Evolutionary conservation across 2,888 invertebrate genomes (phyloP).

Genomic region (Enoplolaimus lenunculus): DNA sequence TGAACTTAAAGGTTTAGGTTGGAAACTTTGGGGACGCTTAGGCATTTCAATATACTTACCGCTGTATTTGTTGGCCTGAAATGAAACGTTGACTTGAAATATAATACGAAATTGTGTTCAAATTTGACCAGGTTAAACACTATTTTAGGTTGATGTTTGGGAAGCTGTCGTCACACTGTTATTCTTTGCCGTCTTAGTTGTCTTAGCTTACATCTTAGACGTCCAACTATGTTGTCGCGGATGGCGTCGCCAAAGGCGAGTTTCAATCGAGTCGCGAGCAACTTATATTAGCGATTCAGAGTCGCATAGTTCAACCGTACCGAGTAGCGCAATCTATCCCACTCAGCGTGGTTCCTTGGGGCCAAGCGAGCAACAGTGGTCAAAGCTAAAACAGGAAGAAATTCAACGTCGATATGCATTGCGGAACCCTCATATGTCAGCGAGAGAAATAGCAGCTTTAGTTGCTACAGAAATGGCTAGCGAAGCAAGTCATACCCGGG

Average conservation of each 20-base stretch:
- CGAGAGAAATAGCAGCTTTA: constrained; percentile 30
- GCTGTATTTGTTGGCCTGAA: no score
- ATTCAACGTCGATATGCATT: constrained; percentile 28
- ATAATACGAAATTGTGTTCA: no score
- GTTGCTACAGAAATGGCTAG: constrained; percentile 41
- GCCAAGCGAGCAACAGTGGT: background rate
- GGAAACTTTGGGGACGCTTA: no score
- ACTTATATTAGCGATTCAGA: background rate
- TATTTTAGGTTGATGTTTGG: constrained; percentile 45
- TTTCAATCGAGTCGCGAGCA: background rate
- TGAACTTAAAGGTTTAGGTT: no score
- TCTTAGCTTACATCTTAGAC: constrained; percentile 2
- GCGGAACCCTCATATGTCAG: constrained; percentile 28
- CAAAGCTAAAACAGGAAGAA: constrained; percentile 23
- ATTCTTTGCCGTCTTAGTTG: constrained; percentile 45
- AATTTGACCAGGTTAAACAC: background rate
- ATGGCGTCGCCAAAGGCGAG: no score
- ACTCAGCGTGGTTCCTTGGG: background rate
- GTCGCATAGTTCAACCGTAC: background rate
- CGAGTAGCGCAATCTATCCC: background rate
- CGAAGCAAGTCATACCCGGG: constrained; percentile 47
- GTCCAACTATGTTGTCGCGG: constrained; percentile 22
- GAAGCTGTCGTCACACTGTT: constrained; percentile 50
- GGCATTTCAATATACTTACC: no score
- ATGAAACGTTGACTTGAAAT: no score